These are phyloP conservation scores for Scaptomyza flava DNA, from an alignment of 2,888 invertebrate species.

Conservation along the genomic window DNA sequence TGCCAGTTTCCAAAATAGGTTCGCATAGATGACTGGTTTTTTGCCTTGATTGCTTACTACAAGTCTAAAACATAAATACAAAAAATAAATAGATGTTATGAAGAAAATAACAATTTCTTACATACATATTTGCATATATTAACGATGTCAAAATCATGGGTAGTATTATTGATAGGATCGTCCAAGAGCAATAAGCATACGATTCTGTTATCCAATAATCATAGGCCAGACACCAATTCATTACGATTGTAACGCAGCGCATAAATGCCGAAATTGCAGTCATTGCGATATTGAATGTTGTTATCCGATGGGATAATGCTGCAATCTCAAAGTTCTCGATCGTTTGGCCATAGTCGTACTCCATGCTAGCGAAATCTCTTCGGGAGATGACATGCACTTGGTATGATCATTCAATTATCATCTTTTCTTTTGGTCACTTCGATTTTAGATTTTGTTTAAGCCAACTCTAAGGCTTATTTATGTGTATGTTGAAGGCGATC, in stretches of 20 bases:
- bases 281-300: constrained; percentile 23
- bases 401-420: constrained; percentile 9
- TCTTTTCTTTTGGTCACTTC: background rate
- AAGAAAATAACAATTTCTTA: constrained; percentile 20
- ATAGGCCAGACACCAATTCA: constrained; percentile 59
- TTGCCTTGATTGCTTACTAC: constrained; percentile 16
- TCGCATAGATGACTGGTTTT: constrained; percentile 30
- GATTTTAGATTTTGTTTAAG: background rate
- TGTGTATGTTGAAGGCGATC: constrained; percentile 5
- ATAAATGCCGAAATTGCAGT: constrained; percentile 44
- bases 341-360: constrained; percentile 7
- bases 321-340: constrained; percentile 14
- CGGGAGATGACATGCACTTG: background rate
- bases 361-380: constrained; percentile 14
- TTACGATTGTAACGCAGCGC: constrained; percentile 50
- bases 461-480: background rate
- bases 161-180: constrained; percentile 53
- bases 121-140: constrained; percentile 62
- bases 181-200: constrained; percentile 55
- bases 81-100: background rate
- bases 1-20: constrained; percentile 41
- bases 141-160: constrained; percentile 60
- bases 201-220: constrained; percentile 39
- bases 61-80: constrained; percentile 35
- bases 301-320: constrained; percentile 23